These are phyloP conservation scores for Eustalomyia histrio DNA, from an alignment of 2,888 invertebrate species.

Conservation along the genomic window DNA sequence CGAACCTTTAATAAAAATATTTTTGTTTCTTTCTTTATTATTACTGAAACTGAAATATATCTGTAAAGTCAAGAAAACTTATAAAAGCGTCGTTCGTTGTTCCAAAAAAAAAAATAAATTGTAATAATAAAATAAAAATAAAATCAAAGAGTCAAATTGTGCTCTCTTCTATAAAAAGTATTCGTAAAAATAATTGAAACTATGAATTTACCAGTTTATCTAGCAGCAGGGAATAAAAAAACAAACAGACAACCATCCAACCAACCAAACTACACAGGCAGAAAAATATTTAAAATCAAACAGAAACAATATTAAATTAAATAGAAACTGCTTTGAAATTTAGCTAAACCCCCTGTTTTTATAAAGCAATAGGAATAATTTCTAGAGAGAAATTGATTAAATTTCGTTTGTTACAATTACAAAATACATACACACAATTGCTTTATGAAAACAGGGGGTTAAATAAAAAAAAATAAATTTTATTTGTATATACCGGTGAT, in stretches of 20 bases:
- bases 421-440: no score
- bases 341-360: no score
- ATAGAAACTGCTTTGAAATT: no score
- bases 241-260: slow-evolving; percentile 12
- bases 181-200: slow-evolving; percentile 48
- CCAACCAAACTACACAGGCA: no score
- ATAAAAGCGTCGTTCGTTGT: slow-evolving; percentile 60
- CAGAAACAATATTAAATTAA: no score
- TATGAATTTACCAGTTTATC: slow-evolving; percentile 61
- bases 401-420: no score
- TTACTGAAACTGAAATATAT: slow-evolving; percentile 58
- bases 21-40: slow-evolving; percentile 32
- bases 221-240: slow-evolving; percentile 57
- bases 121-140: slow-evolving; percentile 52
- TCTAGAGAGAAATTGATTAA: no score
- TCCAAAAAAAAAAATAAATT: slow-evolving; percentile 51
- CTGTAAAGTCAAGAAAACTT: slow-evolving; percentile 63
- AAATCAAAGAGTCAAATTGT: slow-evolving; percentile 60
- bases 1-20: slow-evolving; percentile 21
- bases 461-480: no score
- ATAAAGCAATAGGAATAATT: no score
- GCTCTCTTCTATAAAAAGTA: slow-evolving; percentile 20
- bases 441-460: no score
- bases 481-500: no score
- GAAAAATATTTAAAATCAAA: no score